Evolutionary conservation across 2,797 vertebrate genomes (phyloP).

Genomic region (Fundulus diaphanus): DNA sequence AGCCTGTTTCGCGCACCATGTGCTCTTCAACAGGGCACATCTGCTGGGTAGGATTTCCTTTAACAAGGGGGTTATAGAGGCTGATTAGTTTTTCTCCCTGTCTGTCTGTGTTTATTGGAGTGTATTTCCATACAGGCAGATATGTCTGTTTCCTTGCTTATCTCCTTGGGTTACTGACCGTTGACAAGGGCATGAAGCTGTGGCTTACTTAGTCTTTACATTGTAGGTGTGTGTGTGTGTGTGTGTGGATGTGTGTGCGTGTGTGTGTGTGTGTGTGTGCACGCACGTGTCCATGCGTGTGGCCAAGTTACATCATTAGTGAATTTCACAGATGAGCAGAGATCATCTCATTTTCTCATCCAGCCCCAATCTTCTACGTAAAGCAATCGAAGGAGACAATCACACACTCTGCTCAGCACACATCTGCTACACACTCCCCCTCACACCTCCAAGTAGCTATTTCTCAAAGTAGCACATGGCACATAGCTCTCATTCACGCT

Average conservation of each 20-base stretch:
- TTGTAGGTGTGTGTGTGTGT: not conserved
- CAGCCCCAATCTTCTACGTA: constrained; percentile 34
- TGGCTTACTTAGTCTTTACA: not conserved
- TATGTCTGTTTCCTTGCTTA: constrained; percentile 46
- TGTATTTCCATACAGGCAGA: constrained; percentile 47
- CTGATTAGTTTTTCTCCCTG: constrained; percentile 46
- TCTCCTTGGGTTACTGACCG: constrained; percentile 42
- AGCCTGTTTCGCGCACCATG: constrained; percentile 62
- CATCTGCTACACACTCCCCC: constrained; percentile 40
- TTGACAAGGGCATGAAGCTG: constrained; percentile 35
- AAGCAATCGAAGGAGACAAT: constrained; percentile 46
- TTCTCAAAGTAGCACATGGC: constrained; percentile 52
- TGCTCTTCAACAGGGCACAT: constrained; percentile 68
- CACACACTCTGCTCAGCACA: constrained; percentile 14
- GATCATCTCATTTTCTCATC: constrained; percentile 27
- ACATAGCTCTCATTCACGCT: constrained; percentile 23
- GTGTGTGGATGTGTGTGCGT: not conserved
- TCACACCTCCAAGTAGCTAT: constrained; percentile 46
- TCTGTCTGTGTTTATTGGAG: constrained; percentile 26
- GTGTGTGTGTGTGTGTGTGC: not conserved
- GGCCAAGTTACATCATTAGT: constrained; percentile 38
- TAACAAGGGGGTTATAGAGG: constrained; percentile 45
- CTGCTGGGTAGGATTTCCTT: constrained; percentile 64
- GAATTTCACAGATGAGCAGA: constrained; percentile 57
- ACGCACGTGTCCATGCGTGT: constrained; percentile 3